phyloP scores from a whole-genome alignment of 2,113 vertebrate species.

The Pardalotus punctatus region DNA sequence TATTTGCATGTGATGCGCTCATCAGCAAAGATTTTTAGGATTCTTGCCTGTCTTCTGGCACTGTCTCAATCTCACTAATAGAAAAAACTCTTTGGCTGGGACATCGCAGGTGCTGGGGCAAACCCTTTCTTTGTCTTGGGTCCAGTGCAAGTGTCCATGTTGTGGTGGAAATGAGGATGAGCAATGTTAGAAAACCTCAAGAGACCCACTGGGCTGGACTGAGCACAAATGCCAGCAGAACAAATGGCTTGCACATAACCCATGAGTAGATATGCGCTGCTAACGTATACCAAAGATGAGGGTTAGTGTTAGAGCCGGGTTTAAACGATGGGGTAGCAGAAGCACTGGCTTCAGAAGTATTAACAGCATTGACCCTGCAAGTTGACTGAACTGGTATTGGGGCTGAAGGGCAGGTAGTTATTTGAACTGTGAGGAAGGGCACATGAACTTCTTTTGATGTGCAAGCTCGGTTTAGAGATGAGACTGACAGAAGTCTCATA shows the following conservation, averaged over 20 bases:
- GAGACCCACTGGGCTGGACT: not conserved
- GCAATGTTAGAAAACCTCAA: not conserved
- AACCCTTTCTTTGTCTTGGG: not conserved
- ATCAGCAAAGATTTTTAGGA: not conserved
- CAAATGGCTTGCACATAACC: not conserved
- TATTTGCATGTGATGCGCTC: not conserved
- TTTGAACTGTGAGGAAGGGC: not conserved
- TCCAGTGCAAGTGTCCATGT: not conserved
- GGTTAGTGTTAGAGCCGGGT: not conserved
- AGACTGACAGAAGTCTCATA: accelerated
- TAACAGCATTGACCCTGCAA: not conserved
- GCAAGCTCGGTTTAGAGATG: not conserved
- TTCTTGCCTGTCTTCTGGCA: not conserved
- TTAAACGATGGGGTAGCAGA: not conserved
- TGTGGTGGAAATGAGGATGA: not conserved
- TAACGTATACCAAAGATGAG: not conserved
- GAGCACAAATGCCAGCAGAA: not conserved
- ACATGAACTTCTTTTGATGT: not conserved
- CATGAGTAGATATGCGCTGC: not conserved
- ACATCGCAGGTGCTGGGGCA: not conserved
- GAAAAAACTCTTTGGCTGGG: not conserved
- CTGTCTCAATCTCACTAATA: not conserved
- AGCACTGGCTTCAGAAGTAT: not conserved
- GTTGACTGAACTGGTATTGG: not conserved
- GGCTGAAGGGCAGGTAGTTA: not conserved